Percentiles rank a stretch among this genome's conserved stretches.
These are phyloP conservation scores for Drosophila anceps DNA, from an alignment of 2,888 invertebrate species.

Conservation along the genomic window DNA sequence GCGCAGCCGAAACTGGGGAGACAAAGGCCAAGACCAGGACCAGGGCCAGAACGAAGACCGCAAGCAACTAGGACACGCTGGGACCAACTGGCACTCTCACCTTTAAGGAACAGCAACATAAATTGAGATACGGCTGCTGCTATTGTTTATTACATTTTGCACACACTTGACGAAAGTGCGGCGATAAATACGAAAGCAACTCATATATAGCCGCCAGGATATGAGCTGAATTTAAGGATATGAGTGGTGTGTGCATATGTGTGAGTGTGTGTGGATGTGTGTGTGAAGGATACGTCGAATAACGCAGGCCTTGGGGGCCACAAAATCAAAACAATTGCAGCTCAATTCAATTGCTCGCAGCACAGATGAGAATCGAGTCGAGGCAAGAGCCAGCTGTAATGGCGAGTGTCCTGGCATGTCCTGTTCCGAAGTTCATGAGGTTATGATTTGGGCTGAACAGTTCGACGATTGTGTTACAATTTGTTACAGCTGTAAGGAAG, in stretches of 20 bases:
- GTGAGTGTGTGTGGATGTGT: slow-evolving; percentile 27
- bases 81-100: slow-evolving; percentile 35
- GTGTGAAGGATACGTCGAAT: slow-evolving; percentile 29
- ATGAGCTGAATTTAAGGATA: slow-evolving; percentile 26
- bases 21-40: slow-evolving; percentile 39
- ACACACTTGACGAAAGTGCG: slow-evolving; percentile 72
- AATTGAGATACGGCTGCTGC: slow-evolving; percentile 73
- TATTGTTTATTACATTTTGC: slow-evolving; percentile 79
- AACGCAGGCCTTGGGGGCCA: slow-evolving; percentile 66
- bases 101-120: slow-evolving; percentile 70
- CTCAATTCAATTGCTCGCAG: slow-evolving; percentile 71
- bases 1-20: slow-evolving; percentile 70
- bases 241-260: slow-evolving; percentile 12
- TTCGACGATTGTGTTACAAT: slow-evolving; percentile 83
- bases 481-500: slow-evolving; percentile 83
- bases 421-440: slow-evolving; percentile 67
- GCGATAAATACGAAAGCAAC: slow-evolving; percentile 61
- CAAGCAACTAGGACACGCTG: slow-evolving; percentile 6
- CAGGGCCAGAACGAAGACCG: background rate
- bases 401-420: slow-evolving; percentile 14
- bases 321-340: slow-evolving; percentile 79
- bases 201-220: slow-evolving; percentile 32
- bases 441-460: slow-evolving; percentile 78
- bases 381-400: slow-evolving; percentile 9
- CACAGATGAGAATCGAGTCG: slow-evolving; percentile 23